phyloP scores from a whole-genome alignment of 2,888 invertebrate species.

The Amiota communis region DNA sequence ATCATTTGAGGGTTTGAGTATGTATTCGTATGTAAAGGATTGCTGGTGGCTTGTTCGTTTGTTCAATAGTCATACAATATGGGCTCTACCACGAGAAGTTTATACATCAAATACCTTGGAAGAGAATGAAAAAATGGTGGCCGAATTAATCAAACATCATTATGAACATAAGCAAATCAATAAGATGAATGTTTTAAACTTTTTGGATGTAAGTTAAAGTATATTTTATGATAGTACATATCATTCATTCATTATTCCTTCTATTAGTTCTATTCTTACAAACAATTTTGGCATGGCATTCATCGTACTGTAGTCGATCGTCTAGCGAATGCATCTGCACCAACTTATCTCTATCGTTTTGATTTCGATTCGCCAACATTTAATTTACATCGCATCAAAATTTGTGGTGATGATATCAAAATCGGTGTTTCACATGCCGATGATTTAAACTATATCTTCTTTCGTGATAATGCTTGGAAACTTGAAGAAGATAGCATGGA shows the following conservation, averaged over 20 bases:
- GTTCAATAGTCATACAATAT: slow-evolving; percentile 45
- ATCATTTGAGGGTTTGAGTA: slow-evolving; percentile 67
- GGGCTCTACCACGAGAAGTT: slow-evolving; percentile 61
- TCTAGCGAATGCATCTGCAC: slow-evolving; percentile 51
- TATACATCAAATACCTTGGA: slow-evolving; percentile 42
- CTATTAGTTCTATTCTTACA: slow-evolving; percentile 49
- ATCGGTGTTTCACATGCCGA: slow-evolving; percentile 70
- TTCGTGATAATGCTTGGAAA: slow-evolving; percentile 50
- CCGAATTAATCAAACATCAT: slow-evolving; percentile 71
- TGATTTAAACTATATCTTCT: slow-evolving; percentile 69
- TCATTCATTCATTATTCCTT: background rate
- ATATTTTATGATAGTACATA: background rate
- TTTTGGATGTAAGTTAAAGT: slow-evolving; percentile 62
- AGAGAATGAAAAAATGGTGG: slow-evolving; percentile 46
- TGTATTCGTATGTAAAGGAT: slow-evolving; percentile 53
- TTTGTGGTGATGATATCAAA: slow-evolving; percentile 61
- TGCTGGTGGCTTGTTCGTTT: slow-evolving; percentile 41
- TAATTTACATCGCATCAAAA: slow-evolving; percentile 60
- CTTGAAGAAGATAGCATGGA: slow-evolving; percentile 53
- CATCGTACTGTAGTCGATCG: slow-evolving; percentile 65
- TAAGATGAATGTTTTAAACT: slow-evolving; percentile 56
- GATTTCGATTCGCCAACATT: slow-evolving; percentile 70
- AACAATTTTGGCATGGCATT: slow-evolving; percentile 70
- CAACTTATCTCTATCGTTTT: slow-evolving; percentile 70
- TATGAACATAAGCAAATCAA: slow-evolving; percentile 62